Base-by-base conservation (phyloP, 2,113 vertebrate genomes). In the Steatornis caripensis region DNA sequence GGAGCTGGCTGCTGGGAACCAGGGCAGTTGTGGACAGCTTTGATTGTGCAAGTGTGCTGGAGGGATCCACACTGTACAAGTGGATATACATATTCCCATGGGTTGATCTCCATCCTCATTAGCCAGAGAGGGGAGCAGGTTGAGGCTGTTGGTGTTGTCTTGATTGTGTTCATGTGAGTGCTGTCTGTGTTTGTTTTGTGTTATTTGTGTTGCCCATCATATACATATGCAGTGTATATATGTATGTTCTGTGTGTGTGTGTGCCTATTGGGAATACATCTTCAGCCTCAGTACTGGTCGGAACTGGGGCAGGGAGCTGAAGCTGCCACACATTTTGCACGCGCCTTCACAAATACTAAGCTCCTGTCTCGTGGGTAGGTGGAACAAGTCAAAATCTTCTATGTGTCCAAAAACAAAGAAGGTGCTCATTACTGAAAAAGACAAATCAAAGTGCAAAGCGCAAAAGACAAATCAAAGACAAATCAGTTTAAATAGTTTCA, bases 321-420 rank as follows among this genome's bases (percentile, higher is more conserved):
- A 43, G 20, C 1, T 3, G 2, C 23, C 17, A 70, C 61, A 1
- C 0, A 8, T 43, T 9, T 74, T 60, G 6, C 12, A 45, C 23
- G 14, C 5, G 27, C 19, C 46, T 64, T 48, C 27, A 21, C 10
- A 74, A 8, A 21, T 41, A 19, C 1, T 26, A 66, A 55, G 10
- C 32, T 89, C 14, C 9, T 49, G 5, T 23, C 29, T 41, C 55
- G 5, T 70, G 34, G 49, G 16, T 7, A 60, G 18, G 39, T 69
- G 19, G 20, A 85, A 58, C 9, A n/a, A 11, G 32, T 41, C 3
- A 75, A 70, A 58, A 30, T 15, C 18, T 74, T 55, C 34, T 37
- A 8, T 16, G 5, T n/a, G 11, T 64, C 30, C 29, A 80, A 48
- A 57, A 11, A 15, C 32, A 69, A 84, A 51, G 18, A 53, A 61